Evolutionary conservation across 2,888 invertebrate genomes (phyloP).

Genomic region (Amitus sp.): DNA sequence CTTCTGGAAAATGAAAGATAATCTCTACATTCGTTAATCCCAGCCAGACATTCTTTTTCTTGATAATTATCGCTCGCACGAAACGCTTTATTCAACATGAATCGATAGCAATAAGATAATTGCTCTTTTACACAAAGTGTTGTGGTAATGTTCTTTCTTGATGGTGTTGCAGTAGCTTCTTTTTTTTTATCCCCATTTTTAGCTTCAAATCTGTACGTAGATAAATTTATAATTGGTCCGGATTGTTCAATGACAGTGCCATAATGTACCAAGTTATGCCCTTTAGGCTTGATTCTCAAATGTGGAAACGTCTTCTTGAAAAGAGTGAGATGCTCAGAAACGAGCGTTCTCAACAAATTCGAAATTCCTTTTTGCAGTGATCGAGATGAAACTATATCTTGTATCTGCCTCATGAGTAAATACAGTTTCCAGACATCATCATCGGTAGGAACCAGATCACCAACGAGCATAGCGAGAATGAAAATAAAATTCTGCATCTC

Average conservation of each 20-base stretch:
- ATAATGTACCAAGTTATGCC: constrained; percentile 19
- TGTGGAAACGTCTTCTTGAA: constrained; percentile 3
- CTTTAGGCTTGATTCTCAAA: constrained; percentile 18
- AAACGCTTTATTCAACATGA: constrained; percentile 8
- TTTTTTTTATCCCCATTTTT: constrained; percentile 11
- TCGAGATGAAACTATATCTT: not conserved
- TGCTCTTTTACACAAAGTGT: constrained; percentile 12
- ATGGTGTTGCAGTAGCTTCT: constrained; percentile 4
- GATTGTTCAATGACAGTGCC: not conserved
- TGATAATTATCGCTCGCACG: not conserved
- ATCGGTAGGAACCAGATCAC: constrained; percentile 13
- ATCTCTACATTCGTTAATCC: not conserved
- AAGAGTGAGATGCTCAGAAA: constrained; percentile 18
- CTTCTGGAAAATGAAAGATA: not conserved
- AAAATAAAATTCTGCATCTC: constrained; percentile 29
- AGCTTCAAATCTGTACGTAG: constrained; percentile 12
- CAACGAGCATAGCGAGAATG: constrained; percentile 25
- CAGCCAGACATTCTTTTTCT: no score
- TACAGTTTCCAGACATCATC: constrained; percentile 22
- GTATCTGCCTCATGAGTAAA: constrained; percentile 20
- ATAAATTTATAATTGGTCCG: constrained; percentile 12
- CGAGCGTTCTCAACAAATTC: constrained; percentile 9
- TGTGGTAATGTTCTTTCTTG: constrained; percentile 9
- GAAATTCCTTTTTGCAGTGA: constrained; percentile 1
- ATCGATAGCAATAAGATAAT: constrained; percentile 32